Evolutionary conservation across 2,113 vertebrate genomes (phyloP).

Genomic region (Morone saxatilis): DNA sequence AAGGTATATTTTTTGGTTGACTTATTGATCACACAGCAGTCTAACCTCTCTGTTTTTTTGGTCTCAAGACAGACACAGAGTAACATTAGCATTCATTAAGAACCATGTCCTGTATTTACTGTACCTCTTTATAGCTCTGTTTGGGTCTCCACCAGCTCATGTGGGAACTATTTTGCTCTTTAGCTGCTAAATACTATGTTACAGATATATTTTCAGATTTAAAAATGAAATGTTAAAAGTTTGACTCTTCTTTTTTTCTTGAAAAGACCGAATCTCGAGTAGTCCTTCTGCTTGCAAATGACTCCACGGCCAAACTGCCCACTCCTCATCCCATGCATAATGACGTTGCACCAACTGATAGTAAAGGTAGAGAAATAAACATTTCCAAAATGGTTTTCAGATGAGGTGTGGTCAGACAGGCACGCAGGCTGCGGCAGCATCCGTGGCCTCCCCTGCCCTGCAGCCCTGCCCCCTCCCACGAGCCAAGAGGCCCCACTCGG

Average conservation of each 20-base stretch:
- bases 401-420: conserved; percentile 50
- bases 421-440: conserved; percentile 39
- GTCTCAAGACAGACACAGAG: no score
- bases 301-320: neutral
- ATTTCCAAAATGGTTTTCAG: conserved; percentile 59
- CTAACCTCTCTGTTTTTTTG: no score
- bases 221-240: no score
- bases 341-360: conserved; percentile 38
- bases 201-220: no score
- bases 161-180: no score
- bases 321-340: conserved; percentile 10
- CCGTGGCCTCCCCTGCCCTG: conserved; percentile 1
- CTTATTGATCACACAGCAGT: no score
- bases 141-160: no score
- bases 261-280: neutral
- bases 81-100: no score
- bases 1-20: no score
- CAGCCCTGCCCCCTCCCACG: conserved; percentile 16
- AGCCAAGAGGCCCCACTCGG: conserved; percentile 52
- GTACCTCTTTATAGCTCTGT: no score
- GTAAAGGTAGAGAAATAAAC: conserved; percentile 65
- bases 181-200: no score
- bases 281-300: neutral
- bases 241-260: neutral
- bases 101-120: no score